Evolutionary conservation across 2,797 vertebrate genomes (phyloP).

Genomic region (Myotis vivesi): DNA sequence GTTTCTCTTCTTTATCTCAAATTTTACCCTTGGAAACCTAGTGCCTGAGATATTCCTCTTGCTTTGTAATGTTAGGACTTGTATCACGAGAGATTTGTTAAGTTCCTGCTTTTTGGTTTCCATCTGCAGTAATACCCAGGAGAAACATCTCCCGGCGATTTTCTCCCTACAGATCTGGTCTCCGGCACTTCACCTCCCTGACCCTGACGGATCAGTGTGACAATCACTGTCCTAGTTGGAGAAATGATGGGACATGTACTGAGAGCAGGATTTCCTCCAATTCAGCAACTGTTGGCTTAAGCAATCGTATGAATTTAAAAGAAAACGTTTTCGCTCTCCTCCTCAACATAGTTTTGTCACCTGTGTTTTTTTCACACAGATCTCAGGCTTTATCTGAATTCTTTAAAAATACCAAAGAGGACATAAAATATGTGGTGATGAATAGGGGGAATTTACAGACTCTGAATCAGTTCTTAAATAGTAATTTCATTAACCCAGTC

Average conservation of each 20-base stretch:
- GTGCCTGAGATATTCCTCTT: rapidly evolving
- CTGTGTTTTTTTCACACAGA: background rate
- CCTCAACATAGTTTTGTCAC: rapidly evolving
- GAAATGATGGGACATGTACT: rapidly evolving
- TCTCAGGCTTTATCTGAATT: background rate
- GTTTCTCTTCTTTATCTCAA: background rate
- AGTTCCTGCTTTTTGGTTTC: rapidly evolving
- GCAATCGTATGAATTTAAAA: background rate
- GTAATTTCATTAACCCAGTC: background rate
- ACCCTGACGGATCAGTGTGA: rapidly evolving
- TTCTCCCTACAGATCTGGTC: background rate
- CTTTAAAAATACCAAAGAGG: background rate
- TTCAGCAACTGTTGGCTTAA: rapidly evolving
- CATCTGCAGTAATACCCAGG: rapidly evolving
- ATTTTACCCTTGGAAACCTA: background rate
- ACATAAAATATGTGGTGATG: background rate
- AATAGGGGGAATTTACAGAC: background rate
- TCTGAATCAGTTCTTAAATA: background rate
- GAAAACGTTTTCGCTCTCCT: background rate
- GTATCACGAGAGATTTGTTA: rapidly evolving
- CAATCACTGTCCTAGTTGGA: background rate
- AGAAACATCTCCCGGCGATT: rapidly evolving
- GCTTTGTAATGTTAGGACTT: no score
- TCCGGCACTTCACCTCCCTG: rapidly evolving
- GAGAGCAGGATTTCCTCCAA: rapidly evolving